Evolutionary conservation across 2,888 invertebrate species (phyloP), one percentile per base, ranked within the genome.

Genomic region (Campoplex nolae): DNA sequence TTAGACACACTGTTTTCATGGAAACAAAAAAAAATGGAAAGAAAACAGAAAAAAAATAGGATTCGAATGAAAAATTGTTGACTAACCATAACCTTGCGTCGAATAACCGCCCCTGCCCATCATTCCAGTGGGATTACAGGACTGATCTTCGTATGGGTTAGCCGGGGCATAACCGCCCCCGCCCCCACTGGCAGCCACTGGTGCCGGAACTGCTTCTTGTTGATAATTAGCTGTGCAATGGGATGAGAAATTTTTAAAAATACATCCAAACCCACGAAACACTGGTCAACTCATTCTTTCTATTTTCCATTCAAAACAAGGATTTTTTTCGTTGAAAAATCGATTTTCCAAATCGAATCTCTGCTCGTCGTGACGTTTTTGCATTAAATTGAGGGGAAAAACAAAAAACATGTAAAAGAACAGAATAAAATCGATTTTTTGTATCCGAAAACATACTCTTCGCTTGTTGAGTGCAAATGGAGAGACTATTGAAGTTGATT

Each of bases 71-170:
- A 83, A 80, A 45, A 90, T 62, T 45, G 32, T 45, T 28, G 32
- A 93, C 93, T 93, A 90, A 93, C 93, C 93, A 92, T 93, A 92
- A 90, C 91, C 90, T 91, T 93, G 93, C 89, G 92, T 91, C 84
- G 92, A 90, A 89, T 93, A 93, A 91, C 92, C 92, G 88, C 91
- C 91, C 90, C 93, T 92, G 90, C 91, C 91, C 91, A 89, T 91
- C 91, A 92, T 91, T 89, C 90, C 90, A 89, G 90, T 90, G 90
- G 90, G 89, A 91, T 93, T 93, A 91, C 92, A 91, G 89, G 92
- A 91, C 89, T 90, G 92, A 88, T 90, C 91, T 83, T 93, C 93
- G 87, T 93, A 93, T 79, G 92, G 92, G 88, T 93, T 92, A 87
- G 89, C 90, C 89, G 93, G 91, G 88, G 91, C 88, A 89, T 92